Evolutionary conservation across 2,888 invertebrate species (phyloP).

Genomic region (Phengaris arion): DNA sequence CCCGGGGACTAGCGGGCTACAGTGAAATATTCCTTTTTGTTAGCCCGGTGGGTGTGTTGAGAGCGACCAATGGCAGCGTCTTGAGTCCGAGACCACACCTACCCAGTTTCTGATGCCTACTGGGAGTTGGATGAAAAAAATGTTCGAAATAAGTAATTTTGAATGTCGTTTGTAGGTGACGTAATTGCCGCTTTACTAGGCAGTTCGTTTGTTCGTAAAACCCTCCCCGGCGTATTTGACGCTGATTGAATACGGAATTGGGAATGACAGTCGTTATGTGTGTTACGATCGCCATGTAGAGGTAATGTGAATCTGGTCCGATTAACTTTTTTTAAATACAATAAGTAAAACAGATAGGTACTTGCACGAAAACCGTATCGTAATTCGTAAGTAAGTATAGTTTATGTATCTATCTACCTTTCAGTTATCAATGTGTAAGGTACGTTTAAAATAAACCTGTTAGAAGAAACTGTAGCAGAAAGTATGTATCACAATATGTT

Average conservation of each 20-base stretch:
- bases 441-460: too few relatives aligned
- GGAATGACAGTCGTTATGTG: slow-evolving; percentile 46
- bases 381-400: too few relatives aligned
- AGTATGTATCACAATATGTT: too few relatives aligned
- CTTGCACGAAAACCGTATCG: neutral
- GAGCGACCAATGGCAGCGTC: slow-evolving; percentile 66
- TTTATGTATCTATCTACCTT: too few relatives aligned
- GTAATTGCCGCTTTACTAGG: slow-evolving; percentile 69
- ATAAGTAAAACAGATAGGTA: neutral
- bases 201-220: slow-evolving; percentile 46
- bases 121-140: slow-evolving; percentile 72
- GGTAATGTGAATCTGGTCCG: neutral
- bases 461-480: too few relatives aligned
- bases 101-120: slow-evolving; percentile 75
- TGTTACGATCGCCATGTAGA: neutral
- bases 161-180: slow-evolving; percentile 66
- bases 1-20: slow-evolving; percentile 51
- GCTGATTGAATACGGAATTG: slow-evolving; percentile 50
- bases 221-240: slow-evolving; percentile 42
- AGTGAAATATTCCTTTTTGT: slow-evolving; percentile 65
- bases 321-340: neutral
- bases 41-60: slow-evolving; percentile 62
- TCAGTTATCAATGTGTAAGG: too few relatives aligned
- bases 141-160: slow-evolving; percentile 75
- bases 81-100: slow-evolving; percentile 60